These are phyloP conservation scores for Hormiphora californensis DNA, from an alignment of 37 sponge, comb jelly and placozoan species.

Conservation along the genomic window DNA sequence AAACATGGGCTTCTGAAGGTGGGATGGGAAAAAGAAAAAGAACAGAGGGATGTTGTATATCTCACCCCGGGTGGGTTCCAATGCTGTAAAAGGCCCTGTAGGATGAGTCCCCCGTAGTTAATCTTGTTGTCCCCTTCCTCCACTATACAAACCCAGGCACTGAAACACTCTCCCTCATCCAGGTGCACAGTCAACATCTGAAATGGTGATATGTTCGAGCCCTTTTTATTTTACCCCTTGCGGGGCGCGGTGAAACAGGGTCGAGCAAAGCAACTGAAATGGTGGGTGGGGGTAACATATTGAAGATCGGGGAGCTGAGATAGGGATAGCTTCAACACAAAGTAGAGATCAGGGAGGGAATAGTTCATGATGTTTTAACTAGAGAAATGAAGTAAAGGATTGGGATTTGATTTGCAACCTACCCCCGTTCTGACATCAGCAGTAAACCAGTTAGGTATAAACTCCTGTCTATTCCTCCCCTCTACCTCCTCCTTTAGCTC, in stretches of 20 bases:
- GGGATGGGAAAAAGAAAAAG: neutral
- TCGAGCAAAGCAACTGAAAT: neutral
- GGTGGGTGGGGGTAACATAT: neutral
- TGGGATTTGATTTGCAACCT: neutral
- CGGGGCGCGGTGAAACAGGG: too few relatives aligned
- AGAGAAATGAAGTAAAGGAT: neutral
- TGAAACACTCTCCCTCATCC: slow-evolving; percentile 36
- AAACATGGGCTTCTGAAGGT: neutral
- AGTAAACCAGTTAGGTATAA: slow-evolving; percentile 95
- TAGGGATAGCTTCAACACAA: neutral
- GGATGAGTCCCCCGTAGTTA: slow-evolving; percentile 43
- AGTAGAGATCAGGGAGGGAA: neutral
- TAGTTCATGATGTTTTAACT: too few relatives aligned
- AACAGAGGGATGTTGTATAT: neutral
- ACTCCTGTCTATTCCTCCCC: slow-evolving; percentile 57
- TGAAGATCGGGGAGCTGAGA: neutral
- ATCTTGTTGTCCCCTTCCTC: slow-evolving; percentile 50
- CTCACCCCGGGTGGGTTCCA: neutral
- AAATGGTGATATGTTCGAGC: too few relatives aligned
- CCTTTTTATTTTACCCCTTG: too few relatives aligned
- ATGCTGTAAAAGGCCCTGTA: slow-evolving; percentile 40
- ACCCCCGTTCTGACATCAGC: slow-evolving; percentile 91
- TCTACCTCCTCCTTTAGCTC: slow-evolving; percentile 78
- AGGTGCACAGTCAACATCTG: slow-evolving; percentile 43
- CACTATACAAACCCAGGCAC: slow-evolving; percentile 43